Conservation (phyloP, 2,888 invertebrate species). For the Cerastoderma edule region DNA sequence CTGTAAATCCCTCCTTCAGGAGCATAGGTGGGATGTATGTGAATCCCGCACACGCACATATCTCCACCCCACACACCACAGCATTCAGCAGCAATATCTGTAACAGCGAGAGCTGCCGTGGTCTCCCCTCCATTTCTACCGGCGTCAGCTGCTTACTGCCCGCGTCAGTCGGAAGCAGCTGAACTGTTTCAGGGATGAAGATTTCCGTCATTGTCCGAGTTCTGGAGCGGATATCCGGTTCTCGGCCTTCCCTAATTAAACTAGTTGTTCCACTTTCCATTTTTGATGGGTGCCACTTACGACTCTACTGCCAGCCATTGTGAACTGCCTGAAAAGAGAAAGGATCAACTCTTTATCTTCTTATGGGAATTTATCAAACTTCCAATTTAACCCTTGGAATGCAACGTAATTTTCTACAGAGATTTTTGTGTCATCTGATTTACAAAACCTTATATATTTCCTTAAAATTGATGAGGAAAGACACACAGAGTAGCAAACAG, state of each 20-base stretch:
- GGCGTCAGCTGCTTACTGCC: neutral
- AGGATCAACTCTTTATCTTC: too few relatives aligned
- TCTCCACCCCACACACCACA: conserved; percentile 85
- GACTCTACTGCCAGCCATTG: neutral
- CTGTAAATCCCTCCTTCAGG: conserved; percentile 84
- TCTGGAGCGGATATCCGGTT: conserved; percentile 2
- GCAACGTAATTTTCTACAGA: too few relatives aligned
- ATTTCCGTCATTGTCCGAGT: conserved; percentile 16
- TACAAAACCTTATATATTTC: too few relatives aligned
- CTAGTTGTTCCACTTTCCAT: conserved; percentile 15
- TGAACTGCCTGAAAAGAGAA: conserved; percentile 6
- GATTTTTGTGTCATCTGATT: too few relatives aligned
- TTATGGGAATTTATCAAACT: too few relatives aligned
- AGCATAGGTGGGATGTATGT: conserved; percentile 85
- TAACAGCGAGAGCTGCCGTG: conserved; percentile 41
- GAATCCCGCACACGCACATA: conserved; percentile 85
- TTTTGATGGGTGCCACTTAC: conserved; percentile 1
- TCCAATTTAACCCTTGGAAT: too few relatives aligned
- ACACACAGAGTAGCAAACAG: too few relatives aligned
- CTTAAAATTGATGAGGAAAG: too few relatives aligned
- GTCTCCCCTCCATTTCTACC: neutral
- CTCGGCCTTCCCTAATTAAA: neutral
- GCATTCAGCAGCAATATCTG: conserved; percentile 83
- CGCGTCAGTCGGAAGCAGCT: conserved; percentile 12
- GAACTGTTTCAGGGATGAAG: conserved; percentile 11